Conservation (phyloP, 1,140 invertebrate species). For the Argopecten irradians region DNA sequence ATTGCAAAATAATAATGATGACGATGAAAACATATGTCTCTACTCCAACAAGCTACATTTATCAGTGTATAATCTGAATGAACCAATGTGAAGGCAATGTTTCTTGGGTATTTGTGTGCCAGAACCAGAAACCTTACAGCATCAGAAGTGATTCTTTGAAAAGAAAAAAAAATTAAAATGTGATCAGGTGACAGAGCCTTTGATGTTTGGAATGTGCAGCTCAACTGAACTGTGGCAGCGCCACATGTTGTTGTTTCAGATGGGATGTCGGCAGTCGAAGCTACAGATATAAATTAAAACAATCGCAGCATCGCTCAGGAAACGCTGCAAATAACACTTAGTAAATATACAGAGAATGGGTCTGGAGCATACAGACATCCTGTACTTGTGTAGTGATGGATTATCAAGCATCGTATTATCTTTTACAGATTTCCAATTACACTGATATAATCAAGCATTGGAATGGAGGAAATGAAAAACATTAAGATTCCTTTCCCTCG, state of each 20-base stretch:
- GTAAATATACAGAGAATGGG: background rate
- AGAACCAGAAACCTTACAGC: background rate
- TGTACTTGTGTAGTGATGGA: background rate
- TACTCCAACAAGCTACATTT: too few species aligned
- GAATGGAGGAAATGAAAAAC: background rate
- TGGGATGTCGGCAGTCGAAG: background rate
- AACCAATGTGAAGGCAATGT: too few species aligned
- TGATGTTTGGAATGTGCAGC: background rate
- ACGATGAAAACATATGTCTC: background rate
- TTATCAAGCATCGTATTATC: background rate
- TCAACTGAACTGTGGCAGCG: background rate
- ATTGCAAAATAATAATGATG: background rate
- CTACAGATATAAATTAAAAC: background rate
- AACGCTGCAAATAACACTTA: background rate
- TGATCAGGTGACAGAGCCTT: background rate
- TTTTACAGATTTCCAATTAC: too few species aligned
- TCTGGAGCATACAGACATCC: background rate
- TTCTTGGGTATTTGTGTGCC: too few species aligned
- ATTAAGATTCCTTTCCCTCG: too few species aligned
- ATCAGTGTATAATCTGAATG: too few species aligned
- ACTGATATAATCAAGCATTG: background rate
- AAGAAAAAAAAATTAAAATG: constrained; percentile 10
- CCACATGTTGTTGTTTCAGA: background rate
- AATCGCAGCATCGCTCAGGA: background rate
- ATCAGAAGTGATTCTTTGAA: background rate